Conservation (phyloP, 64 coral and sea anemone species). For the Porites lutea region DNA sequence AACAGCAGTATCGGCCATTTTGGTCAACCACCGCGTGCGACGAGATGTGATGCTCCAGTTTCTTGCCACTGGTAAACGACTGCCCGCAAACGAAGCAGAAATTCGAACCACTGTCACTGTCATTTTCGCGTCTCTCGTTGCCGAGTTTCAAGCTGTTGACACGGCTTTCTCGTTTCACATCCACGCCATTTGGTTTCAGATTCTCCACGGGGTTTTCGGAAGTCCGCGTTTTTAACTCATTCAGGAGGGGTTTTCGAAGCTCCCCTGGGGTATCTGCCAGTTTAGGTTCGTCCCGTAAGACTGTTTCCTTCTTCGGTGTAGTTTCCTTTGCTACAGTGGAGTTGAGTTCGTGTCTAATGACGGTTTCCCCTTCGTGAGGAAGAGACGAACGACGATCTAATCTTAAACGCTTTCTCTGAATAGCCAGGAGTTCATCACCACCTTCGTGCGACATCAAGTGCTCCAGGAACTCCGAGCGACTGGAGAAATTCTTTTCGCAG, state of each 20-base stretch:
- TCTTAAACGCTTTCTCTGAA: conserved; percentile 69
- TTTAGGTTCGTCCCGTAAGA: background rate
- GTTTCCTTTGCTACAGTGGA: background rate
- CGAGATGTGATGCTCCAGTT: conserved; percentile 88
- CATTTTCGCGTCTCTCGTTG: conserved; percentile 35
- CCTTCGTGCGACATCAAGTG: conserved; percentile 92
- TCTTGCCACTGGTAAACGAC: conserved; percentile 78
- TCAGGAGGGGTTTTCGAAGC: background rate
- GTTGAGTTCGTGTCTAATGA: conserved; percentile 37
- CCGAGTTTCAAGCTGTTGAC: background rate
- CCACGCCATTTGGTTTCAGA: background rate
- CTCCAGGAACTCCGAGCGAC: conserved; percentile 77
- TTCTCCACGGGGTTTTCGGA: background rate
- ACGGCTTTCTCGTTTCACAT: background rate
- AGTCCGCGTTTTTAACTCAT: background rate
- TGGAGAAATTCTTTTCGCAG: conserved; percentile 67
- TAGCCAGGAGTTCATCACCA: conserved; percentile 54
- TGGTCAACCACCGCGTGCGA: conserved; percentile 86
- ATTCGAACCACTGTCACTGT: conserved; percentile 47
- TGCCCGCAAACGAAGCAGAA: conserved; percentile 85
- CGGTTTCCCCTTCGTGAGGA: conserved; percentile 13
- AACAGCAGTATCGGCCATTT: conserved; percentile 88
- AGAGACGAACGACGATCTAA: conserved; percentile 43
- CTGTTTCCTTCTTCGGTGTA: background rate
- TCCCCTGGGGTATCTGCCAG: background rate